Base-by-base conservation (phyloP, 2,797 vertebrate genomes). In the Pyrocephalus nanus region DNA sequence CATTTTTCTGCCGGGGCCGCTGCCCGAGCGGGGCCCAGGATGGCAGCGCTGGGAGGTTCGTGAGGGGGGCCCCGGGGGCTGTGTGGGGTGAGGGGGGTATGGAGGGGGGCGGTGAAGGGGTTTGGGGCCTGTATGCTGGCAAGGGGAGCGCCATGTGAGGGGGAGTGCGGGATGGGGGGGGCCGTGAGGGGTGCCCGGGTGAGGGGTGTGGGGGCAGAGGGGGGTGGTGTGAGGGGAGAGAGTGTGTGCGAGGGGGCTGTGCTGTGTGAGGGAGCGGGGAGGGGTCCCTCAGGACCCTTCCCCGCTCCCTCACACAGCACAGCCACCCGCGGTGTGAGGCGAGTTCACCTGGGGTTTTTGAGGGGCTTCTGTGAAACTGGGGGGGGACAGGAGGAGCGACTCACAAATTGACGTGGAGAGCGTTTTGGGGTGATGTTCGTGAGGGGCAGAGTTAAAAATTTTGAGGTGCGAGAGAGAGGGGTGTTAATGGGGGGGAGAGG, bases 41-140 rank as follows among this genome's bases (percentile, higher is more conserved):
- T 98, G 98, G 98, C 98, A 96, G 97, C 98, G 95, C 96, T 97
- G 97, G 98, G 98, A 98, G 98, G 98, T 98, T 88, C 96, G 98
- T 97, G 55, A n/a, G 22, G 87, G 32, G 50, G 38, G 38, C 38
- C 9, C 67, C 18, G 72, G 7, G 32, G 36, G 36, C 10, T 36
- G 36, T 25, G 12, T 30, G 30, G 21, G 38, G 9, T 17, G n/a
- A 40, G 40, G 40, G 13, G 40, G 40, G 40, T 9, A 20, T 22
- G 32, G 12, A 15, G 15, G 8, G 5, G 34, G 26, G 43, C 15
- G 10, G 2, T 12, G 62, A 36, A 30, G 4, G 26, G 7, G 43
- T 11, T 47, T 15, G 20, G 11, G 65, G 69, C 76, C 69, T 60
- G 40, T 30, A 11, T 38, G 61, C 14, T 11, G 26, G 40, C 11